Base-by-base conservation (phyloP, 2,113 vertebrate species). In the Thalassarche chlororhynchos region DNA sequence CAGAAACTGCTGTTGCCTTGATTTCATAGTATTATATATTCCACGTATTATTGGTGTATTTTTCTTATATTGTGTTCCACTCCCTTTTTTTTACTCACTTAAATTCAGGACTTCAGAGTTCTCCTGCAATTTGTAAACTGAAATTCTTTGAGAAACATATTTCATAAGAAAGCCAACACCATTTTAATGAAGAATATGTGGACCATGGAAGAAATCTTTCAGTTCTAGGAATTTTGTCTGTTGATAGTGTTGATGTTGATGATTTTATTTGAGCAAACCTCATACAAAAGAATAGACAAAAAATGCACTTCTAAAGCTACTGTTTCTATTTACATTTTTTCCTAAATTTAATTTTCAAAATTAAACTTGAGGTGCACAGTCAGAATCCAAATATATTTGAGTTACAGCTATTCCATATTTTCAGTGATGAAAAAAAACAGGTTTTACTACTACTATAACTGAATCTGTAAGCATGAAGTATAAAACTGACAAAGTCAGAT, bases 281-380 rank as follows among this genome's bases (percentile, higher is more conserved):
- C 28, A 4, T 26, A 34, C 9, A 55, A 76, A 80, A 72, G 7
- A 46, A 34, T 18, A 52, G 21, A 72, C 23, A 52, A 76, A 80
- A 89, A 87, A n/a, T 20, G 29, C 17, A 44, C 17, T 72, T 87
- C 20, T 75, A 79, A 85, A 68, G 6, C n/a, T 66, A 23, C 46
- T 52, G 9, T 29, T 87, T 62, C 24, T 71, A 9, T 58, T 80
- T 32, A 58, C 7, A 5, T 60, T 86, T 97, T 93, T 92, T 74
- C 68, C 86, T 51, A 46, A 87, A 89, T 88, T 72, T 92, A 72
- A 60, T 96, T 96, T 96, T 95, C 26, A 64, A 90, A 74, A 87
- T 94, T 70, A 82, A 65, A 49, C 85, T 31, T 47, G 26, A 57
- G 52, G 34, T 58, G 42, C 40, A 28, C 49, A 78, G 52, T 34